Conservation (phyloP, 2,113 vertebrate genomes). For the Anser cygnoides region DNA sequence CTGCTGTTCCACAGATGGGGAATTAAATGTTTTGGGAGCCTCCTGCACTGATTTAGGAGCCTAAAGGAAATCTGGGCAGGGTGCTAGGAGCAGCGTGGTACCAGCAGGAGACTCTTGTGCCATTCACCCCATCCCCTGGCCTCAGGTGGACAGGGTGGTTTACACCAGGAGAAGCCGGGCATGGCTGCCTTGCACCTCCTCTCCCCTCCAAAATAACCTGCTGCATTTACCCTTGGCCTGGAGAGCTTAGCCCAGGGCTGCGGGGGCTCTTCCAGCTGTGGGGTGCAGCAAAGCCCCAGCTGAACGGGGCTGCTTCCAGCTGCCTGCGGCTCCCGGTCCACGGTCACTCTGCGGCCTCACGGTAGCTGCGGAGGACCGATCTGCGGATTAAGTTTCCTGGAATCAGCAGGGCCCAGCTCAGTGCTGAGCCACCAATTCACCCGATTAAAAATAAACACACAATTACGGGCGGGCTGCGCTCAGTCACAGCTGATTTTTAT, state of each 20-base stretch:
- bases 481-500: not conserved
- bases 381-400: constrained; percentile 5
- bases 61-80: not conserved
- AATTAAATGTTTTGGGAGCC: fast-evolving
- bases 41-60: not conserved
- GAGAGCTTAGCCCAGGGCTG: not conserved
- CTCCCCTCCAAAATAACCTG: not conserved
- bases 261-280: not conserved
- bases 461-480: not conserved
- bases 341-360: not conserved
- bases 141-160: not conserved
- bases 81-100: not conserved
- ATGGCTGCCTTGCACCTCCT: too few species aligned
- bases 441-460: constrained; percentile 12
- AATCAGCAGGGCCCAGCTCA: not conserved
- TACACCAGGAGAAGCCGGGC: too few species aligned
- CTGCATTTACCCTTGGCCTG: not conserved
- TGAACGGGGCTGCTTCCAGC: not conserved
- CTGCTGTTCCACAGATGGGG: not conserved
- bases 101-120: not conserved
- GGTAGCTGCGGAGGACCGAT: constrained; percentile 5
- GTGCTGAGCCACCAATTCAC: not conserved
- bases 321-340: fast-evolving
- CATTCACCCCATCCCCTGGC: not conserved
- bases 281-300: fast-evolving